Evolutionary conservation across 2,888 invertebrate species (phyloP).

Genomic region (Thymelicus lineola): DNA sequence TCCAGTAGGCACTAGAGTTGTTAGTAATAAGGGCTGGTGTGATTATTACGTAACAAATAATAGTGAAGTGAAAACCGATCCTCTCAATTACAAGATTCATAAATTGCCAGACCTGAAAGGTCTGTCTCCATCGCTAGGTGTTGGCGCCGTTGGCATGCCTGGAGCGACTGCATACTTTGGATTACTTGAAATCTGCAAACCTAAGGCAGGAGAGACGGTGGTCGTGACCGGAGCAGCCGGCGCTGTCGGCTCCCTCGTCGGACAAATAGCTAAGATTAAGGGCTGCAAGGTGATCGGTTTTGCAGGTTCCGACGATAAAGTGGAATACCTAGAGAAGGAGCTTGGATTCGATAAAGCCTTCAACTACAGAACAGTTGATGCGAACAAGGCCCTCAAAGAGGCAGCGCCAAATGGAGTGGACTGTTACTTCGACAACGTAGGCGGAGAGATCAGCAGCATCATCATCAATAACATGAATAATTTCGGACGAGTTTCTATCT

Average conservation of each 20-base stretch:
- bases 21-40: conserved; percentile 88
- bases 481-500: conserved; percentile 86
- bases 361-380: conserved; percentile 88
- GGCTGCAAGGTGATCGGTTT: conserved; percentile 88
- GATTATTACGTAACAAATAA: conserved; percentile 69
- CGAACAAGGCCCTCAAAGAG: conserved; percentile 82
- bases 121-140: conserved; percentile 78
- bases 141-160: conserved; percentile 88
- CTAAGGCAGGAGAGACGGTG: conserved; percentile 88
- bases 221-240: conserved; percentile 90
- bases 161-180: conserved; percentile 91
- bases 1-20: conserved; percentile 85
- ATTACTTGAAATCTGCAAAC: conserved; percentile 87
- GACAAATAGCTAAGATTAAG: conserved; percentile 91
- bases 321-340: conserved; percentile 87
- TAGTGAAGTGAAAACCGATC: conserved; percentile 15
- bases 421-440: conserved; percentile 92
- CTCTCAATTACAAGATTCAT: conserved; percentile 42
- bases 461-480: conserved; percentile 86
- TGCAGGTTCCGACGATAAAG: conserved; percentile 89
- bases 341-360: conserved; percentile 89
- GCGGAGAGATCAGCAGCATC: conserved; percentile 86
- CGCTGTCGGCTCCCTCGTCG: conserved; percentile 90
- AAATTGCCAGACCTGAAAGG: conserved; percentile 82
- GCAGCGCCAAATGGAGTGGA: conserved; percentile 89